phyloP scores from a whole-genome alignment of 2,888 invertebrate species.

The Alitta virens region DNA sequence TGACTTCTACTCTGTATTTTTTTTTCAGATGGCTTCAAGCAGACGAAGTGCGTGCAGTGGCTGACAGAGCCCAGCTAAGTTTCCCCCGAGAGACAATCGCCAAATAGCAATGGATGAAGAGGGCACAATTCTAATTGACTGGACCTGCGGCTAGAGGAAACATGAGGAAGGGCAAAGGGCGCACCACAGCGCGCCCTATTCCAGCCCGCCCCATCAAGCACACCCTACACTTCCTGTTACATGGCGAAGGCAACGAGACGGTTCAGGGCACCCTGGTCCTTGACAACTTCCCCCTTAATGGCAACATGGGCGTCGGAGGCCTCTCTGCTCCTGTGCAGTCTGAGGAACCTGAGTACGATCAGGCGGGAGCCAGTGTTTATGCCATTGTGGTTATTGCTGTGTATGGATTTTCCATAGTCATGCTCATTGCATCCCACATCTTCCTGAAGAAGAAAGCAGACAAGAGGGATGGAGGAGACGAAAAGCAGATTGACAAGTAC shows the following conservation, averaged over 20 bases:
- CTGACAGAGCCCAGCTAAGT: too few species aligned
- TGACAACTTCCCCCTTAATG: not conserved
- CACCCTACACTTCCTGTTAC: not conserved
- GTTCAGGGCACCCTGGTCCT: not conserved
- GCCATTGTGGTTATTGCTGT: constrained; percentile 55
- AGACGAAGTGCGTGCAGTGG: too few species aligned
- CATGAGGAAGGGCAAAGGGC: too few species aligned
- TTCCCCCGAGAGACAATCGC: too few species aligned
- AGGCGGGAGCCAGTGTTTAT: constrained; percentile 49
- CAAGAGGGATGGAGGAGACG: constrained; percentile 26
- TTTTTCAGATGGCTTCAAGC: too few species aligned
- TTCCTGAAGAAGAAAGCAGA: constrained; percentile 29
- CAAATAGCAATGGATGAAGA: too few species aligned
- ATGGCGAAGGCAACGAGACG: not conserved
- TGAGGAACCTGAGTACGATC: not conserved
- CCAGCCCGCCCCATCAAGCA: not conserved
- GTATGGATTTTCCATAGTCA: constrained; percentile 54
- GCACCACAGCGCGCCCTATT: too few species aligned
- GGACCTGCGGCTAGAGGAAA: too few species aligned
- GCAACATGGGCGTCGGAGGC: not conserved
- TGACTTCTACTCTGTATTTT: too few species aligned
- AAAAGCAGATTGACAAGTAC: constrained; percentile 32
- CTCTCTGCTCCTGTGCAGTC: not conserved
- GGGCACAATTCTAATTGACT: too few species aligned
- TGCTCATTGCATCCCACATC: constrained; percentile 56